Base-by-base conservation (phyloP, 2,797 vertebrate genomes). In the Anguilla megastoma region DNA sequence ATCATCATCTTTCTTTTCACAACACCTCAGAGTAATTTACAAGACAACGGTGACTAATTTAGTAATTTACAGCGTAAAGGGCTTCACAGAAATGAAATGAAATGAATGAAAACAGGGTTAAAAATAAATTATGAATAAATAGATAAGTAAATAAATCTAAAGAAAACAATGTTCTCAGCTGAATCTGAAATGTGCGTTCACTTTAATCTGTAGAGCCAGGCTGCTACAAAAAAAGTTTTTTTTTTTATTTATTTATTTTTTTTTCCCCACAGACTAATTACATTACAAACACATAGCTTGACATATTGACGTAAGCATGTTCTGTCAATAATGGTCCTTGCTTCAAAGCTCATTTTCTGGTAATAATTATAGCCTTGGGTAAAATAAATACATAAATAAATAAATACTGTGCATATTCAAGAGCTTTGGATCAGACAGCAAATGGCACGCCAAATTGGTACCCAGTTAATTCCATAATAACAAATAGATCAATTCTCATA, bases 311-410 rank as follows among this genome's bases (percentile, higher is more conserved):
- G 21, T 80, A 45, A 45, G 48, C 33, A 45, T 80, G 10, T 5
- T 41, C 76, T 80, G 41, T 80, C 36, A 80, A 24, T 80, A 80
- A 45, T 80, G 36, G 7, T 80, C 36, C 16, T 45, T 80, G 76
- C 76, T 45, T 48, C 76, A 80, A 80, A 80, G 76, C 76, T 80
- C 16, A 80, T 80, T 80, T 80, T 48, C 83, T 56, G 50, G 24
- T 84, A 84, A 56, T 10, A 24, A 54, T 84, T 56, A 30, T 54
- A 84, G 52, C n/a, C 54, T 27, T 2, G 10, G 27, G 52, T 91
- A 89, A 90, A 94, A 93, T 91, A 91, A 88, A 86, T 63, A 63
- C 91, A 90, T 90, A 92, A 92, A 92, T 92, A 91, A 89, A 93
- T 92, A 88, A 85, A 90, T 56, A 88, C 12, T 76, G 71, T 33